These are phyloP conservation scores for Pholis gunnellus DNA, from an alignment of 2,113 vertebrate genomes.

Conservation along the genomic window DNA sequence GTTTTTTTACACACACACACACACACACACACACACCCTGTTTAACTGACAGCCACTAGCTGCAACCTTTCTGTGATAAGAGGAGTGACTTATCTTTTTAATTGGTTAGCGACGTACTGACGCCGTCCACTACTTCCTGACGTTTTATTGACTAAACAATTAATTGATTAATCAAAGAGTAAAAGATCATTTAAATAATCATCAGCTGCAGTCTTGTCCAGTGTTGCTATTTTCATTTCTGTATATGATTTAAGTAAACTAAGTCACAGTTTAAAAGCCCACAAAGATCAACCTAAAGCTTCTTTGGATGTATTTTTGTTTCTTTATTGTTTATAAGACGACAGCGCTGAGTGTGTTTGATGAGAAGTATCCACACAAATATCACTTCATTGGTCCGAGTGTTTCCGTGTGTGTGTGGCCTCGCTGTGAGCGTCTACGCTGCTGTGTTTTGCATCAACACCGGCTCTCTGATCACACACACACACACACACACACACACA, in stretches of 20 bases:
- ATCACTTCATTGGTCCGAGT: background rate
- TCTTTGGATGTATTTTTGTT: background rate
- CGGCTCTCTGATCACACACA: constrained; percentile 25
- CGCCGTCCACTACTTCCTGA: background rate
- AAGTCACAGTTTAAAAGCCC: background rate
- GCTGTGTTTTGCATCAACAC: constrained; percentile 44
- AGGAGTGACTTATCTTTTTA: background rate
- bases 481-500: constrained; percentile 29
- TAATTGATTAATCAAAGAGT: background rate
- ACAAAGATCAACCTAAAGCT: background rate
- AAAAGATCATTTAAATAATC: background rate
- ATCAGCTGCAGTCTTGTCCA: background rate
- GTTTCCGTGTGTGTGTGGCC: constrained; percentile 1
- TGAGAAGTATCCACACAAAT: background rate
- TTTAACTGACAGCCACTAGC: background rate
- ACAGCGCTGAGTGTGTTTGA: background rate
- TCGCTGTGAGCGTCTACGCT: background rate
- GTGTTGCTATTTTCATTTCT: background rate
- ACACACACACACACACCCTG: background rate
- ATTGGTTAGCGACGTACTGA: background rate
- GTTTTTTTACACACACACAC: background rate
- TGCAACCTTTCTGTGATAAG: background rate
- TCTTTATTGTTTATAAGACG: background rate
- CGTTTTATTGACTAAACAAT: background rate
- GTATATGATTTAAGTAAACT: background rate